Evolutionary conservation across 2,797 vertebrate species (phyloP).

Genomic region (Acrocephalus scirpaceus): DNA sequence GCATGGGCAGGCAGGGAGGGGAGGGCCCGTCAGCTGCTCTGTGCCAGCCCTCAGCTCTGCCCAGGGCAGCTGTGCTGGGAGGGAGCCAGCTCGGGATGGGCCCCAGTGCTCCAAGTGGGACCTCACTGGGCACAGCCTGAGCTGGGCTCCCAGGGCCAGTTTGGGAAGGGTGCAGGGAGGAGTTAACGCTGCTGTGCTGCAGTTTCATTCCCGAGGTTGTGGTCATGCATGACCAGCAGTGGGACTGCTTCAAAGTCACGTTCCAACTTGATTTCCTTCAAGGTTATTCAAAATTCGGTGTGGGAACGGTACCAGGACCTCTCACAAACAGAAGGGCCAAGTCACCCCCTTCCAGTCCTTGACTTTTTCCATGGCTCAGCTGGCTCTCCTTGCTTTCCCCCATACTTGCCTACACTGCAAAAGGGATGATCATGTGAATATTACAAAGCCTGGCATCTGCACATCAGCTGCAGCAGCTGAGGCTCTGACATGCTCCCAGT

Average conservation of each 20-base stretch:
- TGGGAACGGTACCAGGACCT: neutral
- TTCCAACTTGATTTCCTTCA: neutral
- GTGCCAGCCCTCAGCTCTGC: neutral
- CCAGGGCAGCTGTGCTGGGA: neutral
- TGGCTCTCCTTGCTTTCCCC: neutral
- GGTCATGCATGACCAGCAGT: neutral
- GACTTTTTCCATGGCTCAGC: neutral
- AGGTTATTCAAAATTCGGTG: neutral
- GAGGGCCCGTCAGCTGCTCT: neutral
- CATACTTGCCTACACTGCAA: neutral
- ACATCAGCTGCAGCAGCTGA: slow-evolving; percentile 44
- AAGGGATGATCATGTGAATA: neutral
- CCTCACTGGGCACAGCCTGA: neutral
- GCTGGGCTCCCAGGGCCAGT: neutral
- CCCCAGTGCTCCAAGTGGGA: neutral
- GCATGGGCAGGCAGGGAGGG: neutral
- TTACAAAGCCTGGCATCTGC: slow-evolving; percentile 23
- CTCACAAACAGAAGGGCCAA: neutral
- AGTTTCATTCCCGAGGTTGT: neutral
- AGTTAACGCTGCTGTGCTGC: neutral
- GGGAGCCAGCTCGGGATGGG: neutral
- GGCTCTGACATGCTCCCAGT: neutral
- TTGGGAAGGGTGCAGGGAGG: neutral
- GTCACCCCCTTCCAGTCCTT: neutral
- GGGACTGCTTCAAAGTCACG: neutral